Conservation (phyloP, 2,113 vertebrate genomes). For the Nesogale talazaci region DNA sequence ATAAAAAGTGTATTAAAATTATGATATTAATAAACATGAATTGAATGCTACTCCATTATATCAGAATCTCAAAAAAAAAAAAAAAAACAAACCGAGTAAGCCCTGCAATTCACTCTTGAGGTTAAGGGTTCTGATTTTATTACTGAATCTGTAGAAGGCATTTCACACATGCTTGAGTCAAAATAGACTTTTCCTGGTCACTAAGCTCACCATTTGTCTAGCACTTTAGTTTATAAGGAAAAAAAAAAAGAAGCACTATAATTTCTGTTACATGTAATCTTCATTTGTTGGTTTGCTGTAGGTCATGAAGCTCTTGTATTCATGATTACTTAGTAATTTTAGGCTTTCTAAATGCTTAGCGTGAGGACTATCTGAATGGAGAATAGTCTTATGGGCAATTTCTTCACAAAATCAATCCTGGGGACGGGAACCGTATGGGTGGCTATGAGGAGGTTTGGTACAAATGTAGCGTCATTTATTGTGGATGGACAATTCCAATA, state of each 20-base stretch:
- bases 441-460: neutral
- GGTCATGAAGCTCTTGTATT: neutral
- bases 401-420: neutral
- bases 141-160: neutral
- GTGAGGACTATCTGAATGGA: slow-evolving; percentile 15
- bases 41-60: slow-evolving; percentile 76
- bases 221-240: slow-evolving; percentile 49
- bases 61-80: slow-evolving; percentile 63
- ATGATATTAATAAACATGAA: slow-evolving; percentile 84
- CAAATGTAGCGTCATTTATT: neutral
- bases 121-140: slow-evolving; percentile 40
- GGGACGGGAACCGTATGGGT: neutral
- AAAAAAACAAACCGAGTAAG: neutral
- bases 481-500: neutral
- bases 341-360: slow-evolving; percentile 37
- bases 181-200: slow-evolving; percentile 25
- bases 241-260: neutral
- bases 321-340: too few species aligned
- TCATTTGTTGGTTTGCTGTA: slow-evolving; percentile 14
- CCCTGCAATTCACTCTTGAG: slow-evolving; percentile 7
- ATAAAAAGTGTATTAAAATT: slow-evolving; percentile 80
- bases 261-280: slow-evolving; percentile 48
- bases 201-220: slow-evolving; percentile 10
- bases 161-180: slow-evolving; percentile 24
- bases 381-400: neutral